These are phyloP conservation scores for Heliconius hermathena DNA, from an alignment of 1,140 invertebrate genomes.

Conservation along the genomic window DNA sequence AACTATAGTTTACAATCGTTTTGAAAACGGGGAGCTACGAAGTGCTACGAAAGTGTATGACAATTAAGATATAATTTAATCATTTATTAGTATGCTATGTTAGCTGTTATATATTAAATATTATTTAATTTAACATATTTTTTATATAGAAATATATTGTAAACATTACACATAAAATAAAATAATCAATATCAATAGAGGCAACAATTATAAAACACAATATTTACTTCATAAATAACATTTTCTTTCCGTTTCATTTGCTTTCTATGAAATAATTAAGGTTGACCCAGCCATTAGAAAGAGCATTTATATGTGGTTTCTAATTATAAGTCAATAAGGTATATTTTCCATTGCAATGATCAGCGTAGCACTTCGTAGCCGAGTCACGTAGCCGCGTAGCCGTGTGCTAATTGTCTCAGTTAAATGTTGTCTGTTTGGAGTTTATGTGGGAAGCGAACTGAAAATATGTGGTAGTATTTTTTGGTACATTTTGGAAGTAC, in stretches of 20 bases:
- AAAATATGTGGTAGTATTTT: neutral
- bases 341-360: constrained; percentile 5
- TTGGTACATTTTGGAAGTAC: neutral
- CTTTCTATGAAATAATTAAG: neutral
- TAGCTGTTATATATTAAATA: too few relatives aligned
- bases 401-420: constrained; percentile 17
- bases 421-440: constrained; percentile 12
- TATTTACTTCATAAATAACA: neutral
- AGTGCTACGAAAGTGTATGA: too few relatives aligned
- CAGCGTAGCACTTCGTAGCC: constrained; percentile 23
- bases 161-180: neutral
- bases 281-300: neutral
- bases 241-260: neutral
- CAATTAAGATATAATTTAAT: too few relatives aligned
- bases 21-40: too few relatives aligned
- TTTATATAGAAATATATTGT: too few relatives aligned
- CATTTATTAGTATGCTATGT: too few relatives aligned
- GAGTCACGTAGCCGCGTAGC: constrained; percentile 27
- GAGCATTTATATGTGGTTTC: neutral
- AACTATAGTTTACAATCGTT: too few relatives aligned
- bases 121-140: too few relatives aligned
- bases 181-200: neutral
- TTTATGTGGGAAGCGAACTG: neutral
- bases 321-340: neutral
- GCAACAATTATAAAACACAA: neutral